Percentiles rank a stretch among this genome's conserved stretches.
phyloP scores from a whole-genome alignment of 2,113 vertebrate species.

The Neomonachus schauinslandi region DNA sequence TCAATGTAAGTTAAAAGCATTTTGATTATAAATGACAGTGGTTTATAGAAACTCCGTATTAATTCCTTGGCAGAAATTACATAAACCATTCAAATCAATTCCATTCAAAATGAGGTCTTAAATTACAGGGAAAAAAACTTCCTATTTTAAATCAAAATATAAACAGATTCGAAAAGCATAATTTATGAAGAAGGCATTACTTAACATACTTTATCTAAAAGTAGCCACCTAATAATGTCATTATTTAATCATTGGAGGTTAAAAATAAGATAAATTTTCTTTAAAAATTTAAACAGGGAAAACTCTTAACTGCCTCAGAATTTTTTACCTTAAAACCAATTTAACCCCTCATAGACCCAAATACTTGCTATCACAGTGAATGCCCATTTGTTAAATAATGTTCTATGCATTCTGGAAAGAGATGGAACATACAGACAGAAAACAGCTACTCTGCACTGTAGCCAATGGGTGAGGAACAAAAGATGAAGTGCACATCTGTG shows the following conservation, averaged over 20 bases:
- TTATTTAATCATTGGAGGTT: conserved; percentile 27
- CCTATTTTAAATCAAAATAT: conserved; percentile 64
- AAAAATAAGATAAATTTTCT: conserved; percentile 44
- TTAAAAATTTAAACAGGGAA: conserved; percentile 25
- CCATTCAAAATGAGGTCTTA: conserved; percentile 58
- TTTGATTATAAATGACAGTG: conserved; percentile 50
- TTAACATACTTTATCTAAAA: conserved; percentile 37
- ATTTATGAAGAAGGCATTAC: conserved; percentile 33
- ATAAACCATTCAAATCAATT: conserved; percentile 45
- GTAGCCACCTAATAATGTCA: conserved; percentile 17
- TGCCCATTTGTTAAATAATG: background rate
- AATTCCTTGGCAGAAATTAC: conserved; percentile 55
- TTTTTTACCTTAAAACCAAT: background rate
- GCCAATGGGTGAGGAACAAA: background rate
- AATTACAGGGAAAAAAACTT: conserved; percentile 32
- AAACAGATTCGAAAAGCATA: conserved; percentile 34
- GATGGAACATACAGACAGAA: background rate
- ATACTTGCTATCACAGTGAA: background rate
- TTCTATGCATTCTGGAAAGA: background rate
- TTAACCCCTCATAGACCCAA: background rate
- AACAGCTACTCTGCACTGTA: too few species aligned
- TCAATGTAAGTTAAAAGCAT: conserved; percentile 18
- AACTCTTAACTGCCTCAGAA: background rate
- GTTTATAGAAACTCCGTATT: conserved; percentile 11
- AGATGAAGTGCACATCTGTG: background rate